phyloP scores from a whole-genome alignment of 2,888 invertebrate species.

The Prosopocoilus inquinatus region DNA sequence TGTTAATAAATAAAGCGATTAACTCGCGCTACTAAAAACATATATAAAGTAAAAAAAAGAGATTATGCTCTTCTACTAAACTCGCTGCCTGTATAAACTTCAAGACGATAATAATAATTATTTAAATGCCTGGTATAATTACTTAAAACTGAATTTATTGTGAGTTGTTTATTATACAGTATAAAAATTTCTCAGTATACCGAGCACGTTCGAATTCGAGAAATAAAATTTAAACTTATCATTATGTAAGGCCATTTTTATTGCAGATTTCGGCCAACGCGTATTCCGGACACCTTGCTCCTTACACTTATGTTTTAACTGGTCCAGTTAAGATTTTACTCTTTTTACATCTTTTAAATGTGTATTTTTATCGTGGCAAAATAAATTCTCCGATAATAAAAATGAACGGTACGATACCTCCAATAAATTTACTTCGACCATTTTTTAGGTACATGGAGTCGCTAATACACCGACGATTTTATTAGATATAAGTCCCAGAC shows the following conservation, averaged over 20 bases:
- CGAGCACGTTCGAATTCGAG: conserved; percentile 23
- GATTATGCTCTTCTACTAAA: too few relatives aligned
- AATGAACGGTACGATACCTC: conserved; percentile 7
- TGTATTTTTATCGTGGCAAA: conserved; percentile 10
- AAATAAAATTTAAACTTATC: conserved; percentile 33
- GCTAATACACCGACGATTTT: not conserved
- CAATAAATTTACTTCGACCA: conserved; percentile 7
- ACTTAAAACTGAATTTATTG: conserved; percentile 14
- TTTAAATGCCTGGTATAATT: conserved; percentile 15
- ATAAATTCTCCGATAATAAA: conserved; percentile 13
- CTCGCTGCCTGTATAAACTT: not conserved
- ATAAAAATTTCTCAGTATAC: conserved; percentile 13
- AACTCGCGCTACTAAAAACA: conserved; percentile 1
- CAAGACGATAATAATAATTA: conserved; percentile 13
- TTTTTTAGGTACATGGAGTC: not conserved
- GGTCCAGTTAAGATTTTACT: conserved; percentile 13
- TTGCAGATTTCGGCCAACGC: conserved; percentile 21
- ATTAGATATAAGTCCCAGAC: too few relatives aligned
- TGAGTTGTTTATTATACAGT: conserved; percentile 13
- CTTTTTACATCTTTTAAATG: conserved; percentile 1
- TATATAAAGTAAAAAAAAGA: too few relatives aligned
- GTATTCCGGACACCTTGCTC: conserved; percentile 16
- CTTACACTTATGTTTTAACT: conserved; percentile 12
- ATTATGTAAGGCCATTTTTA: conserved; percentile 23
- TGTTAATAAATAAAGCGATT: not conserved